Evolutionary conservation across 1,140 invertebrate species (phyloP), one percentile per base, ranked within the genome.

Genomic region (Halictus rubicundus): DNA sequence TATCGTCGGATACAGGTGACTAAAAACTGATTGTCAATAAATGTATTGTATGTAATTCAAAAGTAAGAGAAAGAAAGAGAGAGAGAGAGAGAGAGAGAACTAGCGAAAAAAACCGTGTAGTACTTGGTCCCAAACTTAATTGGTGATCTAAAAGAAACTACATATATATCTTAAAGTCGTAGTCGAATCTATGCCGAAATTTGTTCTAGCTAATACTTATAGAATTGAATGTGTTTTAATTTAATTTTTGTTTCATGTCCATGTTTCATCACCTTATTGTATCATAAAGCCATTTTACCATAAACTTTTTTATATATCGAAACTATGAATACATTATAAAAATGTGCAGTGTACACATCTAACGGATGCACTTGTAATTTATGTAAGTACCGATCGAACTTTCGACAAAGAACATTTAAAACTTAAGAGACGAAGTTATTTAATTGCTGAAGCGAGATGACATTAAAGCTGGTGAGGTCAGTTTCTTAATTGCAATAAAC

Each of bases 91-190:
- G 60, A 78, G 73, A 75, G 42, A 69, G 10, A 60, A 64, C 59
- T 65, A 60, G 49, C 25, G 59, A 46, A 9, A 52, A 80, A 81
- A 81, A 73, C 66, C 60, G 64, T 66, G 64, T 73, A 72, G 70
- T 87, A 84, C 39, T 87, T 87, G 86, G 86, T 87, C 86, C 86
- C 73, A 84, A 87, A 86, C 85, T 70, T 78, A 87, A 87, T 42
- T 77, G n/a, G 64, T 49, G 57, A 83, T 72, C 37, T 61, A 72
- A 81, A 69, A 52, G 39, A 69, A 83, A 61, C 39, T 84, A 71
- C 5, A 32, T 32, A 32, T 32, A 5, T 65, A 80, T 80, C 32
- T 68, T 14, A 32, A 76, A 21, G 39, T 76, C 42, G 59, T 77
- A 46, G 7, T 60, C 23, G 57, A 82, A 46, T 74, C 7, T 78